Conservation (phyloP, 2,113 vertebrate species). For the Hydropotes inermis region DNA sequence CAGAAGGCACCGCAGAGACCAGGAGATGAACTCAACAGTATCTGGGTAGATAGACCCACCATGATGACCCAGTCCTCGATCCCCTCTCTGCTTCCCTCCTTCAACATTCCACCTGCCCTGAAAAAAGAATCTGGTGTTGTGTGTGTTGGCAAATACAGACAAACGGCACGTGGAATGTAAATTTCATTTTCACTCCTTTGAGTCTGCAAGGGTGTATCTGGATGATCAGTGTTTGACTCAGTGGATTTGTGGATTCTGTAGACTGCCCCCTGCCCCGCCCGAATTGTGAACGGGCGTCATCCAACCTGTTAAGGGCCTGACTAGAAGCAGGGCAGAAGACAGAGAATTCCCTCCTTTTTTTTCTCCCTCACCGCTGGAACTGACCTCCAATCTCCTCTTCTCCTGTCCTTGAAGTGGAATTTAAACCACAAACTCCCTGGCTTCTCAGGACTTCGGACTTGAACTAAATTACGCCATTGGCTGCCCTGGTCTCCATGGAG, state of each 20-base stretch:
- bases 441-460: not conserved
- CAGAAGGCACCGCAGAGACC: not conserved
- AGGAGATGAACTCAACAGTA: not conserved
- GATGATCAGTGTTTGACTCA: not conserved
- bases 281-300: not conserved
- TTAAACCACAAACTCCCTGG: not conserved
- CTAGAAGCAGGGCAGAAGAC: not conserved
- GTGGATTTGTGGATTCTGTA: not conserved
- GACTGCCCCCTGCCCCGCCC: fast-evolving
- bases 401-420: not conserved
- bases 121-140: not conserved
- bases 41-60: no score
- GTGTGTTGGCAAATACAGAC: not conserved
- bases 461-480: not conserved
- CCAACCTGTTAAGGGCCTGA: not conserved
- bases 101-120: not conserved
- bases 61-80: not conserved
- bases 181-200: not conserved
- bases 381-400: not conserved
- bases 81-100: not conserved
- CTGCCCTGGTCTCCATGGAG: not conserved
- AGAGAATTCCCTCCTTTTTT: not conserved
- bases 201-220: not conserved
- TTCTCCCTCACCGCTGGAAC: not conserved
- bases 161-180: not conserved